These are phyloP conservation scores for Cercopithecus mona DNA, from an alignment of 2,113 vertebrate species.

Conservation along the genomic window DNA sequence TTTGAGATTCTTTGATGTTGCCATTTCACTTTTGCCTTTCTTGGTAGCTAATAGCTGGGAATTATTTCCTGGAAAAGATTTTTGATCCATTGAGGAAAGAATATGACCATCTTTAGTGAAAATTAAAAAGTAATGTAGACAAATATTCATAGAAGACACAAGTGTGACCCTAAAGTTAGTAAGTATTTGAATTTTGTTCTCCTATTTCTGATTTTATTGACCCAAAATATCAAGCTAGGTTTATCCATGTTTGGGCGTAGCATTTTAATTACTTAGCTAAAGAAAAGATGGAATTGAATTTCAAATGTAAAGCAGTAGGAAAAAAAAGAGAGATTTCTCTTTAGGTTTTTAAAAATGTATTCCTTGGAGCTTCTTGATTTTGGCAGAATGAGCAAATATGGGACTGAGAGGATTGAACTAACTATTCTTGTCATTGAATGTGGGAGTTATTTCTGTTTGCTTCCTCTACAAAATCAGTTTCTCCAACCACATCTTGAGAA, in stretches of 20 bases:
- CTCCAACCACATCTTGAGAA: neutral
- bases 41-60: neutral
- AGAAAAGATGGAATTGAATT: neutral
- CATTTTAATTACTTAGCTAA: neutral
- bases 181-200: neutral
- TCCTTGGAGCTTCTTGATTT: neutral
- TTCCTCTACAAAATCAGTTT: slow-evolving; percentile 30
- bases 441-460: slow-evolving; percentile 44
- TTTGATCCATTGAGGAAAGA: neutral
- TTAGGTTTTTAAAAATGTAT: slow-evolving; percentile 6
- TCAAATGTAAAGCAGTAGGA: neutral
- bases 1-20: neutral
- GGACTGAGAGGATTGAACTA: neutral
- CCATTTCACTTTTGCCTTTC: neutral
- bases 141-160: neutral
- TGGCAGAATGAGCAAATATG: slow-evolving; percentile 26
- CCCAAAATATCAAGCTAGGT: neutral
- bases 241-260: neutral
- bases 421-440: slow-evolving; percentile 42
- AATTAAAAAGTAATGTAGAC: neutral
- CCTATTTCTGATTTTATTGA: neutral
- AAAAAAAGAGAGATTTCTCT: neutral
- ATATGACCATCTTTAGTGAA: neutral
- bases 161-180: neutral
- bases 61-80: neutral